Evolutionary conservation across 2,113 vertebrate species (phyloP), one percentile per base, ranked within the genome.

Genomic region (Buteo buteo): DNA sequence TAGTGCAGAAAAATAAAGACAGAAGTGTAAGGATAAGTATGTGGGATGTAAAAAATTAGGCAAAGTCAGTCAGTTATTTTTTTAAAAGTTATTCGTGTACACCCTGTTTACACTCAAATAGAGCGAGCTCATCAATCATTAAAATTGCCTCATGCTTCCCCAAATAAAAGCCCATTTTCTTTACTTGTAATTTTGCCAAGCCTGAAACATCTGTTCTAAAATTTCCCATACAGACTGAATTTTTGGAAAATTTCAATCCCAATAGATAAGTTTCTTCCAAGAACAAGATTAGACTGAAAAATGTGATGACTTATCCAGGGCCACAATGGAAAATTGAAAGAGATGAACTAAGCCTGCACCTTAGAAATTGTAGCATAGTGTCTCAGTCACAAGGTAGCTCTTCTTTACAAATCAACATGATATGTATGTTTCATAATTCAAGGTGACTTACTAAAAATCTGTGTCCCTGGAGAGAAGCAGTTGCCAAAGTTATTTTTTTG

Each of bases 161-260:
- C 86, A 71, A 94, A 42, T 47, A 81, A 93, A 5, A 70, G 32
- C 7, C 16, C 47, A 7, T 64, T 91, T 94, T 85, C 82, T 57
- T 87, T 76, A 52, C 29, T 89, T 86, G 67, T 62, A 85, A 79
- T 76, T 94, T 94, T 94, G 84, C 67, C 84, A 80, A 91, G 32
- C 42, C 29, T 55, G 50, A 93, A 96, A 94, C 62, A 94, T 95
- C 88, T 95, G 93, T 61, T 89, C 70, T 80, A 84, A 91, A 94
- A 94, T 93, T 95, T 94, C 88, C 73, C 38, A 76, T 61, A 47
- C 54, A 80, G 45, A 36, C 6, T 34, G 50, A 91, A 73, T 69
- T 95, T 95, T 93, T 82, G 70, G 86, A 91, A 96, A 94, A 94
- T 61, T 94, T 95, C 15, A 87, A 58, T 85, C 62, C 74, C 45